Percentiles rank a stretch among this genome's conserved stretches.
phyloP scores from a whole-genome alignment of 2,888 invertebrate species.

The Autographa gamma region DNA sequence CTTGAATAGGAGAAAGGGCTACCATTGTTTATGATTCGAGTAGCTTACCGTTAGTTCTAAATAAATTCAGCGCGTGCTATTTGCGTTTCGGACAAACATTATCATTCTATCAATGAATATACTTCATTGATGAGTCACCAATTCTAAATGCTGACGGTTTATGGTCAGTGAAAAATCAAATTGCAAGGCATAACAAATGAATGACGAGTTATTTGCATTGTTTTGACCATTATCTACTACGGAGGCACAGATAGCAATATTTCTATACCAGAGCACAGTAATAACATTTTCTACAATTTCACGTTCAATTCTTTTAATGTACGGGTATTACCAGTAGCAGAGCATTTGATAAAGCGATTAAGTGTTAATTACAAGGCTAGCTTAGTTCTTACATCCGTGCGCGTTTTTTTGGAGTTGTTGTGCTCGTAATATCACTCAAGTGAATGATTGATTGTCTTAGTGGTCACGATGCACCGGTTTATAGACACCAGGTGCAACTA shows the following conservation, averaged over 20 bases:
- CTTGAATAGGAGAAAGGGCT: slow-evolving; percentile 62
- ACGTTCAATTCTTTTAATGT: background rate
- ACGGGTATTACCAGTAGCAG: background rate
- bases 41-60: slow-evolving; percentile 68
- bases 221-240: slow-evolving; percentile 30
- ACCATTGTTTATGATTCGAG: slow-evolving; percentile 64
- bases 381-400: background rate
- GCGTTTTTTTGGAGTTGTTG: background rate
- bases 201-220: slow-evolving; percentile 35
- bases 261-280: background rate
- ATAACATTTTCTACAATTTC: background rate
- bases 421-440: background rate
- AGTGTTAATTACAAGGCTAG: background rate
- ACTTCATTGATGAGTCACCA: slow-evolving; percentile 47
- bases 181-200: slow-evolving; percentile 17
- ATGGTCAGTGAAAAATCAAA: slow-evolving; percentile 16
- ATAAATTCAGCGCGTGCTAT: slow-evolving; percentile 58
- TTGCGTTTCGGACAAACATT: slow-evolving; percentile 52
- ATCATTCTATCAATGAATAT: slow-evolving; percentile 51
- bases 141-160: slow-evolving; percentile 20
- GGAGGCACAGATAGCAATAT: slow-evolving; percentile 11
- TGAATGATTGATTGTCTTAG: slow-evolving; percentile 29
- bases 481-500: slow-evolving; percentile 2
- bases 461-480: slow-evolving; percentile 24
- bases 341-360: slow-evolving; percentile 7